Conservation (phyloP, 2,888 invertebrate species). For the Apamea sordens region DNA sequence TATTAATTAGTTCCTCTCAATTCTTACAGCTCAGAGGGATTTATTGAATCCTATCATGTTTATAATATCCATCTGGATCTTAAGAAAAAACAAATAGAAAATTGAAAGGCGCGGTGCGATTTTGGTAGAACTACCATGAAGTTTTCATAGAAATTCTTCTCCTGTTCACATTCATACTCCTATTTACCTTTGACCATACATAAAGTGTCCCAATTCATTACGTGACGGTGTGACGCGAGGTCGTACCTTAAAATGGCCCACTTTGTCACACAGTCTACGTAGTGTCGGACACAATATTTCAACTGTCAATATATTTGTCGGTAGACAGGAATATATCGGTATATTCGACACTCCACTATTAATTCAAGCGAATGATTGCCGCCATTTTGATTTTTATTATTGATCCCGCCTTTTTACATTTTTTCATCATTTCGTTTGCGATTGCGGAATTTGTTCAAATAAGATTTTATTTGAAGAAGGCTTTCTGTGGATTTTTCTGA, state of each 20-base stretch:
- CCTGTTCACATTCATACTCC: background rate
- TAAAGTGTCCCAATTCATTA: constrained; percentile 18
- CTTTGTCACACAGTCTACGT: constrained; percentile 44
- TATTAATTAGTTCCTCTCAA: background rate
- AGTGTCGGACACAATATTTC: constrained; percentile 50
- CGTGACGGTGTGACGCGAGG: constrained; percentile 28
- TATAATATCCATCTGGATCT: background rate
- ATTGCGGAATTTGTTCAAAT: constrained; percentile 44
- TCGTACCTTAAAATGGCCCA: constrained; percentile 37
- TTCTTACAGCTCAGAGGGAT: no score
- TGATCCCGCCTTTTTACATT: constrained; percentile 13
- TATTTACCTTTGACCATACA: constrained; percentile 7
- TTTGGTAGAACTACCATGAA: no score
- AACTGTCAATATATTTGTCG: constrained; percentile 52
- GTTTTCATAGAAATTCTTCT: no score
- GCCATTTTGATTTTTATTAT: constrained; percentile 33
- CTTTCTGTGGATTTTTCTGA: constrained; percentile 29
- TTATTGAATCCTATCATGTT: background rate
- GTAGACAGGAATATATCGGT: background rate
- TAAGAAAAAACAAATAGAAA: background rate
- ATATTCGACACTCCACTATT: constrained; percentile 36
- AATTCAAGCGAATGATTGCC: constrained; percentile 29
- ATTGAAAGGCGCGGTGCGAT: no score
- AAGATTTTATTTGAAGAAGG: constrained; percentile 20
- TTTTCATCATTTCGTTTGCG: constrained; percentile 34